Evolutionary conservation across 2,888 invertebrate species (phyloP), one percentile per base, ranked within the genome.

Genomic region (Troides oblongomaculatus): DNA sequence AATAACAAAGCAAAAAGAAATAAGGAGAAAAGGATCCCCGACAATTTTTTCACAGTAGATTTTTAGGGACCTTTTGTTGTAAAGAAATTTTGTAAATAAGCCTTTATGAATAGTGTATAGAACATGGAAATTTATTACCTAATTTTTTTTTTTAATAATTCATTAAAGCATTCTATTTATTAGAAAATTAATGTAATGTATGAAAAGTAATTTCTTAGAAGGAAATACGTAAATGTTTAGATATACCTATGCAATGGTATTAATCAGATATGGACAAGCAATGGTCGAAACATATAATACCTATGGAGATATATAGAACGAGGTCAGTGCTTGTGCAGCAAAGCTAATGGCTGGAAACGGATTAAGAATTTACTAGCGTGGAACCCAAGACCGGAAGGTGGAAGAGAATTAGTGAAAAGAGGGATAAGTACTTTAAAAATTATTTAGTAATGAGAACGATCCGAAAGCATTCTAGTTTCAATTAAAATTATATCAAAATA

Each of bases 1-100:
- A 66, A 73, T 77, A 71, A 79, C 75, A 77, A 78, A 77, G 73
- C 64, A 70, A 72, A 58, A 71, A 64, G 67, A 72, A 77, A 78
- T 76, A 75, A 74, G 70, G 59, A 66, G 71, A 72, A 70, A 70
- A 63, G 25, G 66, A 58, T 70, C 70, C 56, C 46, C 73, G 74
- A 74, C 65, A 71, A 72, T 69, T 69, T 74, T 74, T 76, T 75
- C 72, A 71, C 76, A 74, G 71, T 63, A 69, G 74, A 76, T 77
- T 74, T 73, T 74, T 71, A 73, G 70, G 46, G 57, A 64, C 59
- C 53, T 17, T 53, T 53, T 36, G 23, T 67, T 67, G 67, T 67
- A 57, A 67, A 63, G 56, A 64, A 60, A 66, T 60, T 60, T 62
- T 66, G 53, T 66, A 63, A 64, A 53, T 8, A 18, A 53, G 53